phyloP scores from a whole-genome alignment of 2,113 vertebrate species.

The Pachycephala philippinensis region DNA sequence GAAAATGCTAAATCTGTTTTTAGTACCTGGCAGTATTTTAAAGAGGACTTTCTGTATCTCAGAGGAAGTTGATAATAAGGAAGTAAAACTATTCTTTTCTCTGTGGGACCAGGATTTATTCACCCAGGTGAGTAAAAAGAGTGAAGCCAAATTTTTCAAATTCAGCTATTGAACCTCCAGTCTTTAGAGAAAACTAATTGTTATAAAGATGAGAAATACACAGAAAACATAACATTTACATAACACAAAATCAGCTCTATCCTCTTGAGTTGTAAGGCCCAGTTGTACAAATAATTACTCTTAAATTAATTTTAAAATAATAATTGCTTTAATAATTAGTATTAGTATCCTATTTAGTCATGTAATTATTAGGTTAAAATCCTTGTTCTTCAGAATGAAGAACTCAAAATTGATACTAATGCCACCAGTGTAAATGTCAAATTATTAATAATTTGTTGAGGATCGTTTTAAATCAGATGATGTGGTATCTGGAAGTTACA shows the following conservation, averaged over 20 bases:
- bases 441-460: neutral
- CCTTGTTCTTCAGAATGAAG: neutral
- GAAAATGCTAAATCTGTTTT: conserved; percentile 1
- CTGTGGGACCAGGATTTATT: neutral
- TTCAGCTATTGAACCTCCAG: neutral
- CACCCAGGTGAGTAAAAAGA: neutral
- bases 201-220: neutral
- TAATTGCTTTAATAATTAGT: neutral
- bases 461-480: neutral
- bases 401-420: neutral
- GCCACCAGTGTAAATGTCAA: neutral
- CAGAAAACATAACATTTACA: neutral
- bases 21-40: conserved; percentile 23
- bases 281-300: neutral
- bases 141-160: neutral
- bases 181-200: neutral
- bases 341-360: neutral
- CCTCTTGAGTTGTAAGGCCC: neutral
- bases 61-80: conserved; percentile 27
- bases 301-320: neutral
- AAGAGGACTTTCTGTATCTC: neutral
- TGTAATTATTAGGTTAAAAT: neutral
- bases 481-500: neutral
- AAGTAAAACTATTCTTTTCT: neutral
- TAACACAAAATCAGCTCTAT: neutral